Percentiles rank a stretch among this genome's conserved stretches.
phyloP scores from a whole-genome alignment of 30 jellyfish, hydroid and myxozoan genomes.

The Sanderia malayensis region DNA sequence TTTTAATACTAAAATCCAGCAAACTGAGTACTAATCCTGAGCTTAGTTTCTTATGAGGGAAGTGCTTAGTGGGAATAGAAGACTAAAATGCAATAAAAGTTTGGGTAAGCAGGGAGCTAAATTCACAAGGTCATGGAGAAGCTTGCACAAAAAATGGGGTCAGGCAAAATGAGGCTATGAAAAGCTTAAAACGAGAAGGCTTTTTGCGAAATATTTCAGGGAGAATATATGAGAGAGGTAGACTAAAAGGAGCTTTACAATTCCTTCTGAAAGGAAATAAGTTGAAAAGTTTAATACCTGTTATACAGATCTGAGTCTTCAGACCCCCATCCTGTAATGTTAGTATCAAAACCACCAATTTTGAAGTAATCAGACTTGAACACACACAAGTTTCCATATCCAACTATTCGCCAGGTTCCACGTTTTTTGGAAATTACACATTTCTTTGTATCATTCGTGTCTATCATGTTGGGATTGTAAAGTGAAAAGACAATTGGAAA shows the following conservation, averaged over 20 bases:
- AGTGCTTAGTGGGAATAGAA: too few relatives aligned
- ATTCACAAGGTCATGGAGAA: background rate
- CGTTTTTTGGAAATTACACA: slow-evolving; percentile 34
- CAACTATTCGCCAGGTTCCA: slow-evolving; percentile 83
- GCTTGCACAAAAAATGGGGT: background rate
- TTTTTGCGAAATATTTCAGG: background rate
- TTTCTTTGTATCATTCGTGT: slow-evolving; percentile 12
- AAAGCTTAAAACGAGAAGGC: background rate
- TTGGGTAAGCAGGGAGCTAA: background rate
- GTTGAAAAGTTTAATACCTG: slow-evolving; percentile 38
- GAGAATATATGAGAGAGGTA: background rate
- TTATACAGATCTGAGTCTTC: slow-evolving; percentile 81
- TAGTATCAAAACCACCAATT: slow-evolving; percentile 71
- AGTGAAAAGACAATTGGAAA: slow-evolving; percentile 79
- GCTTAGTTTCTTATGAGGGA: too few relatives aligned
- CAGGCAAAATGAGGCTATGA: too few relatives aligned
- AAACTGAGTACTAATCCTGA: too few relatives aligned
- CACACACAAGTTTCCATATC: slow-evolving; percentile 84
- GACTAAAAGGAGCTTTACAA: background rate
- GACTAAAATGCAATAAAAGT: too few relatives aligned
- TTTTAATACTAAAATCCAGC: too few relatives aligned
- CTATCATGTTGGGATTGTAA: slow-evolving; percentile 67
- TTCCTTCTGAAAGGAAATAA: background rate
- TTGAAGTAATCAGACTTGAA: slow-evolving; percentile 69
- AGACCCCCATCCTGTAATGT: slow-evolving; percentile 91